Evolutionary conservation across 2,888 invertebrate genomes (phyloP), one percentile per base, ranked within the genome.

Genomic region (Aelia acuminata): DNA sequence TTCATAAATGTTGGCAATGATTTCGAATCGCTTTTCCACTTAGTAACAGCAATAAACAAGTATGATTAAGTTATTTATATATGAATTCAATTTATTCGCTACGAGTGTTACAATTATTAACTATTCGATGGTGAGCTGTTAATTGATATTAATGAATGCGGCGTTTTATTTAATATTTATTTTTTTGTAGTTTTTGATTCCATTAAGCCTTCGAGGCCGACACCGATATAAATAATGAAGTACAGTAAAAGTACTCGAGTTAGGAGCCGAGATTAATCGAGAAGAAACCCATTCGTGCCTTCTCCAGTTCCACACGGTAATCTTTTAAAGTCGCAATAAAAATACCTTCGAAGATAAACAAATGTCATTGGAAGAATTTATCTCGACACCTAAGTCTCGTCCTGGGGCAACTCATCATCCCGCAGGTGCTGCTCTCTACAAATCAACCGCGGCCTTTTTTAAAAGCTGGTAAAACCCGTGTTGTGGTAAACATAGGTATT

Each of bases 291-390:
- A 80, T 80, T 47, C 80, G 43, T 43, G 15, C 3, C 10, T 47
- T 80, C 80, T 80, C 43, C 5, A 80, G 43, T n/a, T 47, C 11
- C 43, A 2, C 5, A 43, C 43, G 2, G 43, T 80, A 80, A 80
- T 80, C 43, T 80, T 80, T 80, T 43, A 80, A 80, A 43, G 80
- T 80, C 80, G 43, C 80, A 80, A 80, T 80, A 80, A 80, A 80
- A 80, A 80, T 80, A 43, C 80, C 80, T 80, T n/a, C 7, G 15
- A 47, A 80, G 43, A 80, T 80, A 80, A 80, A 39, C 39, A 80
- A 80, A 80, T 80, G 80, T 80, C 80, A n/a, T 80, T 80, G 80
- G 43, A 80, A 80, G 80, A 80, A 80, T 80, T 80, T 47, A 80
- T 43, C 80, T n/a, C 80, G 43, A 80, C 80, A 80, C 80, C 80